Evolutionary conservation across 2,113 vertebrate genomes (phyloP).

Genomic region (Syngnathus typhle): DNA sequence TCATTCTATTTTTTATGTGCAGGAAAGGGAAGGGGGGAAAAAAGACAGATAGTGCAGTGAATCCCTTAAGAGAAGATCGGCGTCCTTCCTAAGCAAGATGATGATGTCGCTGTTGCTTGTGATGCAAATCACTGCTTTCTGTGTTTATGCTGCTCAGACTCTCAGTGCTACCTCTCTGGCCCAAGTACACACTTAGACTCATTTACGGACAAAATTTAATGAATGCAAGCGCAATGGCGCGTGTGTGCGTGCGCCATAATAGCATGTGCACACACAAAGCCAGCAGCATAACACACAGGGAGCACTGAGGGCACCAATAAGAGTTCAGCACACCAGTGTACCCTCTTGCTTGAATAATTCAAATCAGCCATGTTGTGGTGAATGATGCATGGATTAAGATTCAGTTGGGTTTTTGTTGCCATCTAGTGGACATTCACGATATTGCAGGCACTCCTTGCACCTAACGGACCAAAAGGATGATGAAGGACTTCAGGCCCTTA

Average conservation of each 20-base stretch:
- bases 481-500: too few relatives aligned
- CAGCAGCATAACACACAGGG: background rate
- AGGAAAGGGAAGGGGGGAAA: background rate
- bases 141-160: constrained; percentile 30
- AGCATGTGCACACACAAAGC: constrained; percentile 9
- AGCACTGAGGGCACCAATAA: constrained; percentile 22
- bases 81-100: background rate
- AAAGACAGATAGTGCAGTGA: background rate
- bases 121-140: constrained; percentile 25
- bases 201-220: constrained; percentile 63
- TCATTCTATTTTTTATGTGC: background rate
- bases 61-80: background rate
- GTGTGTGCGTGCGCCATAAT: constrained; percentile 9
- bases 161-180: constrained; percentile 41
- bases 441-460: background rate
- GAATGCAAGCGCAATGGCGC: constrained; percentile 34
- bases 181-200: constrained; percentile 58
- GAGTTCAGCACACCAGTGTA: constrained; percentile 45
- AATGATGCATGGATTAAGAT: background rate
- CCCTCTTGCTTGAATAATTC: constrained; percentile 44
- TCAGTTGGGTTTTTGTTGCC: constrained; percentile 15
- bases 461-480: too few relatives aligned
- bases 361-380: background rate
- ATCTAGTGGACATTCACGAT: constrained; percentile 32
- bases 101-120: background rate